Base-by-base conservation (phyloP, 2,113 vertebrate genomes). In the Proteles cristata region DNA sequence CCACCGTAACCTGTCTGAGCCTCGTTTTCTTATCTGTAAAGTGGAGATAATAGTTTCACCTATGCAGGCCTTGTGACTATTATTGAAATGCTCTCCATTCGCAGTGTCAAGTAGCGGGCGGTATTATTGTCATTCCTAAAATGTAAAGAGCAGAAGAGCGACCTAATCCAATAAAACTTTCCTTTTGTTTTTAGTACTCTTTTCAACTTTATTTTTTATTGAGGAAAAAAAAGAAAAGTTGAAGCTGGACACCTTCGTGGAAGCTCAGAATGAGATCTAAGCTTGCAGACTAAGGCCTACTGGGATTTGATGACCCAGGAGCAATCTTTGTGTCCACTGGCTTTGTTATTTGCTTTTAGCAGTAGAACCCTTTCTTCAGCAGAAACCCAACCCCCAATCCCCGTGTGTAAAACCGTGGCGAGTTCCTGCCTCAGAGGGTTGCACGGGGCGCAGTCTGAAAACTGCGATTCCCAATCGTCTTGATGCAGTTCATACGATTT, bases 1-100 rank as follows among this genome's bases (percentile, higher is more conserved):
- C 43, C 3, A 43, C 65, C 50, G 74, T 86, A 58, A 95, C 61
- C 14, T 87, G 43, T 82, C 31, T 23, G 26, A 69, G 26, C 71
- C 71, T 97, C 53, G 14, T 87, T 89, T 89, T 45, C 50, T 90
- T 73, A 35, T 85, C 66, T n/a, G 25, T 69, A 88, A 92, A 66
- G 63, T 50, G 15, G 23, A 17, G 10, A 48, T 58, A 55, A 61
- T 66, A 73, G 0, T 80, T 71, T 35, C 33, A 55, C 48, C n/a
- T 63, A 15, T 28, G 19, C 74, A 28, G 25, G n/a, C 35, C 23
- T 17, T 79, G 15, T 71, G 39, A 76, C 65, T 61, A 63, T 88
- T 35, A 55, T 48, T 88, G 58, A 84, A 92, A 82, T 92, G 88
- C 7, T 89, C 33, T 33, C 31, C 14, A 43, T 76, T 95, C 48